A percentile compares a stretch with the other conserved stretches of the same genome.
Conservation (phyloP, 2,113 vertebrate genomes). For the Onychostoma macrolepis region DNA sequence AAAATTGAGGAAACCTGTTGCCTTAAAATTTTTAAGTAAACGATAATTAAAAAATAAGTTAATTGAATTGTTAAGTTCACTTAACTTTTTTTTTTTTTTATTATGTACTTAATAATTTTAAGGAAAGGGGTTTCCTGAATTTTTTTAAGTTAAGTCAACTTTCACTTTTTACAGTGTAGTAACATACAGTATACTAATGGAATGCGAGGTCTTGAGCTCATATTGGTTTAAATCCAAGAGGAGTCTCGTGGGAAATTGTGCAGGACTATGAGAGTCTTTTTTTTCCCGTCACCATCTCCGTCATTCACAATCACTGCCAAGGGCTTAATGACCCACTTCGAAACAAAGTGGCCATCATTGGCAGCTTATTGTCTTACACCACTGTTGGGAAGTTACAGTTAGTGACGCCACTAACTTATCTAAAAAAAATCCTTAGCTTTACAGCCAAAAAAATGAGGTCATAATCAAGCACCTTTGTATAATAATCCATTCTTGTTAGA, state of each 20-base stretch:
- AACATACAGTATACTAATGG: neutral
- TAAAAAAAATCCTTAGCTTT: neutral
- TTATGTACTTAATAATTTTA: too few species aligned
- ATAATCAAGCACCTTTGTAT: neutral
- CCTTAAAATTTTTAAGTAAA: too few species aligned
- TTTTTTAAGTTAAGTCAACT: too few species aligned
- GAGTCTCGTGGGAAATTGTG: neutral
- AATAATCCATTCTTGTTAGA: neutral
- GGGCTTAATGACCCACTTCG: neutral
- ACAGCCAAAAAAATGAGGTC: neutral
- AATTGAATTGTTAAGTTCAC: too few species aligned
- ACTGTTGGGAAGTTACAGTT: neutral
- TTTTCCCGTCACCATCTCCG: neutral
- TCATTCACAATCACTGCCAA: neutral
- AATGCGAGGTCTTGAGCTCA: neutral
- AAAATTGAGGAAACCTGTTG: too few species aligned
- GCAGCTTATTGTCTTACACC: neutral
- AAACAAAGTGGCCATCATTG: neutral
- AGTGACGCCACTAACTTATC: neutral
- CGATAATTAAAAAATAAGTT: too few species aligned
- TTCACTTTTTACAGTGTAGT: too few species aligned
- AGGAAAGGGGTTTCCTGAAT: too few species aligned
- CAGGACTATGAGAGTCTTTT: neutral
- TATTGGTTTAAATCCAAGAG: neutral
- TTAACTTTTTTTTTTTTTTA: too few species aligned